These are phyloP conservation scores for Babyrousa celebensis DNA, from an alignment of 2,797 vertebrate genomes.

Conservation along the genomic window DNA sequence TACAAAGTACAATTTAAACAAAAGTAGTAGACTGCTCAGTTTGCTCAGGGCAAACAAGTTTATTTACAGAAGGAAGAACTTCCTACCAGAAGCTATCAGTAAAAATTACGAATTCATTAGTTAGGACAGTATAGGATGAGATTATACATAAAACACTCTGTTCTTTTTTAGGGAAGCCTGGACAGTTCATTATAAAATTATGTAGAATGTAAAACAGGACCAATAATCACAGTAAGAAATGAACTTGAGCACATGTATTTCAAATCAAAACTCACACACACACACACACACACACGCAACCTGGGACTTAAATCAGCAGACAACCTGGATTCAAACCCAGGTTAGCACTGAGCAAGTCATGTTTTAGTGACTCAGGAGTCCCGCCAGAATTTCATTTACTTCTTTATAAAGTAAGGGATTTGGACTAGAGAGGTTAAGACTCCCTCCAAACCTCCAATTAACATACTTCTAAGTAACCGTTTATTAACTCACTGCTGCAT, in stretches of 20 bases:
- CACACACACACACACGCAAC: background rate
- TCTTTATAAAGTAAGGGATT: background rate
- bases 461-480: background rate
- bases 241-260: background rate
- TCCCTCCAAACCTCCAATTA: background rate
- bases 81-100: background rate
- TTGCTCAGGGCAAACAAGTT: background rate
- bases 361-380: background rate
- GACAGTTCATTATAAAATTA: background rate
- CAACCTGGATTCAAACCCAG: background rate
- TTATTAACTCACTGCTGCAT: background rate
- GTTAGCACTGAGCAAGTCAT: background rate
- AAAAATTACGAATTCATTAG: background rate
- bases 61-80: background rate
- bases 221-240: background rate
- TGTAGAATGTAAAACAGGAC: background rate
- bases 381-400: background rate
- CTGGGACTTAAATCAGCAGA: background rate
- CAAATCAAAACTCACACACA: background rate
- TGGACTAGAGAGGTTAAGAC: background rate
- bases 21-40: background rate
- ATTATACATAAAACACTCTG: background rate
- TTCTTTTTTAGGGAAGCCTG: constrained; percentile 21
- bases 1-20: constrained; percentile 4
- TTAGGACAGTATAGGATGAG: background rate